Evolutionary conservation across 2,113 vertebrate genomes (phyloP).

Genomic region (Chascanopsetta lugubris): DNA sequence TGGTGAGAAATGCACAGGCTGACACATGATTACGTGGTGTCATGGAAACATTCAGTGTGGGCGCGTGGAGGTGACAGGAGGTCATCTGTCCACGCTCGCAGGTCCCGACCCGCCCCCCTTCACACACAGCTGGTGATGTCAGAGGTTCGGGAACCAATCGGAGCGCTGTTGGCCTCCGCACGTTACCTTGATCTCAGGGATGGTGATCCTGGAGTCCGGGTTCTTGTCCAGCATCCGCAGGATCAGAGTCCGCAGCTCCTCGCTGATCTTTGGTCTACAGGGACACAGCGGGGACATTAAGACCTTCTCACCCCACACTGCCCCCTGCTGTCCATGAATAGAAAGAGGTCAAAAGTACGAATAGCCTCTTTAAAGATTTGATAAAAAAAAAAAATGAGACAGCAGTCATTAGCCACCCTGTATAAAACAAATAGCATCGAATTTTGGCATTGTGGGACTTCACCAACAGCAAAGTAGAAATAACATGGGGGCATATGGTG

Average conservation of each 20-base stretch:
- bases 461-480: neutral
- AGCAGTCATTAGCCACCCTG: neutral
- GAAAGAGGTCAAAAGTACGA: neutral
- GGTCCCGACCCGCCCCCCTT: conserved; percentile 2
- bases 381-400: neutral
- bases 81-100: conserved; percentile 9
- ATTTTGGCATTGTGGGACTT: too few relatives aligned
- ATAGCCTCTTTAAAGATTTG: too few relatives aligned
- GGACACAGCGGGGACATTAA: neutral
- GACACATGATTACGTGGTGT: conserved; percentile 30
- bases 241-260: conserved; percentile 88
- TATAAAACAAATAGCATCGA: neutral
- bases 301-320: too few relatives aligned
- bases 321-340: too few relatives aligned
- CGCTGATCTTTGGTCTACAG: conserved; percentile 83
- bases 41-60: conserved; percentile 21
- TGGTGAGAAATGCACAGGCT: too few relatives aligned
- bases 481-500: too few relatives aligned
- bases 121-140: conserved; percentile 19
- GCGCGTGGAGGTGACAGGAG: neutral
- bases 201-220: conserved; percentile 90
- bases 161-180: neutral
- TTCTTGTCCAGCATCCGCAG: conserved; percentile 94
- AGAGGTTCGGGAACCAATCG: neutral
- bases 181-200: conserved; percentile 93